phyloP scores from a whole-genome alignment of 2,113 vertebrate genomes.

The Malurus melanocephalus region DNA sequence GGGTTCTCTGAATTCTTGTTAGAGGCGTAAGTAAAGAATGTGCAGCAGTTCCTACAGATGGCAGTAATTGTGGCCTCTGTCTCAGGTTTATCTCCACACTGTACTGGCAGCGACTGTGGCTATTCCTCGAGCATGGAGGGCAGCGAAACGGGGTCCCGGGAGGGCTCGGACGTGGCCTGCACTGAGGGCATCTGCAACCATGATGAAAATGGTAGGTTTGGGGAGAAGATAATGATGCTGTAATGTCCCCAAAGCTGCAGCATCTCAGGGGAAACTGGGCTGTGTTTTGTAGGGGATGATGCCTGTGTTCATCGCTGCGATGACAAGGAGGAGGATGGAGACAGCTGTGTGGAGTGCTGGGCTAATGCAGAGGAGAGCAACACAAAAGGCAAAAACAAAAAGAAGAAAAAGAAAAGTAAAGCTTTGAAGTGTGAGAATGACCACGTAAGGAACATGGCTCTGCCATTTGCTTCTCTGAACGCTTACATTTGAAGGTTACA shows the following conservation, averaged over 20 bases:
- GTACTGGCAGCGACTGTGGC: constrained; percentile 91
- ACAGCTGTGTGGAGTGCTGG: constrained; percentile 94
- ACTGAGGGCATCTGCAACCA: constrained; percentile 97
- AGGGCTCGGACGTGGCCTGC: constrained; percentile 93
- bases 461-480: not conserved
- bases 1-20: not conserved
- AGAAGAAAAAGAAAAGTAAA: constrained; percentile 95
- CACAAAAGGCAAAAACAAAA: constrained; percentile 89
- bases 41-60: not conserved
- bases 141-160: constrained; percentile 89
- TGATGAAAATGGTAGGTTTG: constrained; percentile 84
- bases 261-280: not conserved
- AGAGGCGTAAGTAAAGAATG: not conserved
- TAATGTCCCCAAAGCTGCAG: not conserved
- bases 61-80: not conserved
- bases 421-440: constrained; percentile 75
- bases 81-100: constrained; percentile 84
- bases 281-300: constrained; percentile 77
- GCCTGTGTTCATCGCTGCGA: constrained; percentile 80
- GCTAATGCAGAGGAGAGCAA: constrained; percentile 82
- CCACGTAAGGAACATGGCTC: constrained; percentile 74
- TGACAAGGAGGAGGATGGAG: constrained; percentile 89
- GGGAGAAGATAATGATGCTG: not conserved
- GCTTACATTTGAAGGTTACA: accelerated
- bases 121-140: constrained; percentile 97